These are phyloP conservation scores for Mastomys natalensis DNA, from an alignment of 2,113 vertebrate genomes.

Conservation along the genomic window DNA sequence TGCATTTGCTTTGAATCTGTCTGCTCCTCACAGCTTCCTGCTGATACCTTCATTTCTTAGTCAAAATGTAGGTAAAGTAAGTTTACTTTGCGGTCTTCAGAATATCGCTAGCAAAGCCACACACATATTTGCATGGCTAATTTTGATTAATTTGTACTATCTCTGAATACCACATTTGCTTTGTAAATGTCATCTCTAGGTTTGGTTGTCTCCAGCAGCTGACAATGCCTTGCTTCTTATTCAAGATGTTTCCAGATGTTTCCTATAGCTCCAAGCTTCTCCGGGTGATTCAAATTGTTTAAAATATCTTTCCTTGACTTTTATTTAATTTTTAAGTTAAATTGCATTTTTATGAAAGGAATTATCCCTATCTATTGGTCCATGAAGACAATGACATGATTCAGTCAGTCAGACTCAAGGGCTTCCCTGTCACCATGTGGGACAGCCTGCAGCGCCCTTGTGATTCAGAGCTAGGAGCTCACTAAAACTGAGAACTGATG, in stretches of 20 bases:
- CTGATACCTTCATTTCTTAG: constrained; percentile 77
- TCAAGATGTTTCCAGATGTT: not conserved
- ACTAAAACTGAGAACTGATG: not conserved
- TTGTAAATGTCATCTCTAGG: constrained; percentile 76
- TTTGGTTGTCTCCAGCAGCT: constrained; percentile 13
- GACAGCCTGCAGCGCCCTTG: not conserved
- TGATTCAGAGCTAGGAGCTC: not conserved
- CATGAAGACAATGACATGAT: not conserved
- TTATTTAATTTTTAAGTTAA: not conserved
- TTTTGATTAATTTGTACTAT: constrained; percentile 84
- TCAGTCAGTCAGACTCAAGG: not conserved
- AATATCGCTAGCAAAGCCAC: constrained; percentile 80
- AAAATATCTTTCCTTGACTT: not conserved
- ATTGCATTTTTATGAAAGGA: not conserved
- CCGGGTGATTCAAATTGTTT: constrained; percentile 1
- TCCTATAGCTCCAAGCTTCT: not conserved
- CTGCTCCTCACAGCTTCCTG: constrained; percentile 42
- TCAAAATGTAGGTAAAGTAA: constrained; percentile 81
- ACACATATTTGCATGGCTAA: constrained; percentile 80
- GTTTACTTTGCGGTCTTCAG: constrained; percentile 76
- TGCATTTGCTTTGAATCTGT: constrained; percentile 46
- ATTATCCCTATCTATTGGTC: not conserved
- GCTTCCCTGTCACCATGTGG: not conserved
- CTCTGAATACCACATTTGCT: constrained; percentile 83
- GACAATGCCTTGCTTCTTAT: not conserved